phyloP scores from a whole-genome alignment of 2,113 vertebrate species.

The Rhinogobius similis region DNA sequence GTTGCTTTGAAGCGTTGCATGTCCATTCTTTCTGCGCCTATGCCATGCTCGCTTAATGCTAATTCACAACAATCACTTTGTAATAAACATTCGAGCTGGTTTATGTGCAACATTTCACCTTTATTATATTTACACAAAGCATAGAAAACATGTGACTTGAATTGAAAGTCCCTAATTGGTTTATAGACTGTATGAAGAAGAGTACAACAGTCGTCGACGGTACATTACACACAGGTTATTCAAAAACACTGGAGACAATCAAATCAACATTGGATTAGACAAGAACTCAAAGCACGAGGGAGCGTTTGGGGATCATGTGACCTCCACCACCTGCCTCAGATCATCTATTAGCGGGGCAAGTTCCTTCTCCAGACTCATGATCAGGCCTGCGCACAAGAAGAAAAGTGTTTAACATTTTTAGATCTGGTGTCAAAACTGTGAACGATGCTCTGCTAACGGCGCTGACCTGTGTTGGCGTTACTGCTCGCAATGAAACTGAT shows the following conservation, averaged over 20 bases:
- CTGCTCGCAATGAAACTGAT: slow-evolving; percentile 97
- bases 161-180: background rate
- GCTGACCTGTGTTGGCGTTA: slow-evolving; percentile 91
- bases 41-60: background rate
- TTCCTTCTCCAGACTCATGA: slow-evolving; percentile 96
- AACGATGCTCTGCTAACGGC: background rate
- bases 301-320: slow-evolving; percentile 73
- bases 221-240: background rate
- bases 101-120: background rate
- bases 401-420: background rate
- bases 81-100: background rate
- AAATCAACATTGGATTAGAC: background rate
- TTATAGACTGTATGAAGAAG: background rate
- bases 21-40: background rate
- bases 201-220: background rate
- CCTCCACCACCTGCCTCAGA: slow-evolving; percentile 92
- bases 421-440: background rate
- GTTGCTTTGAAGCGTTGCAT: no score
- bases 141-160: background rate
- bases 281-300: background rate
- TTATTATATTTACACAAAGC: slow-evolving; percentile 1
- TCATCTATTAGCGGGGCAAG: slow-evolving; percentile 91
- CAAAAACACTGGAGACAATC: background rate
- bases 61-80: background rate
- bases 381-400: slow-evolving; percentile 82